phyloP scores from a whole-genome alignment of 2,888 invertebrate genomes.

The Listrodromus nycthemerus region DNA sequence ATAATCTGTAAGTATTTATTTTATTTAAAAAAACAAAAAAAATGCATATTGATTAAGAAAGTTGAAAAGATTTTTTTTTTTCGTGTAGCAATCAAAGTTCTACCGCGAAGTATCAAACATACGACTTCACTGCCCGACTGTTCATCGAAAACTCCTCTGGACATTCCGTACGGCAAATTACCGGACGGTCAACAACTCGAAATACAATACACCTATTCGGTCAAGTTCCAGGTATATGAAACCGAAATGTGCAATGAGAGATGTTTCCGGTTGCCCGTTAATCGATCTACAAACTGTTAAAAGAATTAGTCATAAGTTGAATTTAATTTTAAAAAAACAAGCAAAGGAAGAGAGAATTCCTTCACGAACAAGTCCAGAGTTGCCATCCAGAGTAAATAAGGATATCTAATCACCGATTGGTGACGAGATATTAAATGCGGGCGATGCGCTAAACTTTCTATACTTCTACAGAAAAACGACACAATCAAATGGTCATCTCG shows the following conservation, averaged over 20 bases:
- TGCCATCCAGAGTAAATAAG: background rate
- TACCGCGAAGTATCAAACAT: slow-evolving; percentile 86
- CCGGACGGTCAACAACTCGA: slow-evolving; percentile 85
- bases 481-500: slow-evolving; percentile 98
- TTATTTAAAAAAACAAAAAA: slow-evolving; percentile 70
- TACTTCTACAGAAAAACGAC: slow-evolving; percentile 87
- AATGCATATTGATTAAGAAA: background rate
- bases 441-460: background rate
- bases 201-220: slow-evolving; percentile 94
- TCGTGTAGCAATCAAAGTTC: slow-evolving; percentile 85
- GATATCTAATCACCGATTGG: background rate
- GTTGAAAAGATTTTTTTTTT: background rate
- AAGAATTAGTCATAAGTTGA: background rate
- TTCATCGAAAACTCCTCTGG: slow-evolving; percentile 87
- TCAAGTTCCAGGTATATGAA: slow-evolving; percentile 89
- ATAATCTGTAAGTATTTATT: slow-evolving; percentile 87
- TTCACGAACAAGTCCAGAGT: too few species aligned
- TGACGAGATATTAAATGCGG: background rate
- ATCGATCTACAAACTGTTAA: background rate
- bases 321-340: background rate
- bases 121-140: slow-evolving; percentile 77
- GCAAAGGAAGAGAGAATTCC: too few species aligned
- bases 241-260: background rate
- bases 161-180: slow-evolving; percentile 87
- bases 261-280: background rate